These are phyloP conservation scores for Cosmia trapezina DNA, from an alignment of 2,888 invertebrate genomes.

Conservation along the genomic window DNA sequence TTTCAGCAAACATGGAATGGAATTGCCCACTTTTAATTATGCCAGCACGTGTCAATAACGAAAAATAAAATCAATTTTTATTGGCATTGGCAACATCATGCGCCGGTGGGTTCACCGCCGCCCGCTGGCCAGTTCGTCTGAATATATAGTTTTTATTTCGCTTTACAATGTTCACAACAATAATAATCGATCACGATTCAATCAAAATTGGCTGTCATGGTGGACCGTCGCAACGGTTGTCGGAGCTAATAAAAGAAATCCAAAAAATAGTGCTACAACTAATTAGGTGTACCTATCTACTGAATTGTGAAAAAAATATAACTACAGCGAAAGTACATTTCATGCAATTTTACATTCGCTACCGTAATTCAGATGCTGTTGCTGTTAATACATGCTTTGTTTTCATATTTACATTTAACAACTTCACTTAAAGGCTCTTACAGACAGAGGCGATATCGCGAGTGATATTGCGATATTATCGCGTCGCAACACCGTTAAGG, in stretches of 20 bases:
- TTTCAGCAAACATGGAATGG: slow-evolving; percentile 10
- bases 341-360: slow-evolving; percentile 15
- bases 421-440: too few species aligned
- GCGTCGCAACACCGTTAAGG: too few species aligned
- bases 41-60: slow-evolving; percentile 68
- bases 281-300: slow-evolving; percentile 6
- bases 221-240: slow-evolving; percentile 16
- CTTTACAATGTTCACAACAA: slow-evolving; percentile 67
- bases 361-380: neutral
- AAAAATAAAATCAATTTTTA: slow-evolving; percentile 72
- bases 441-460: too few species aligned
- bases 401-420: neutral
- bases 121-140: slow-evolving; percentile 59
- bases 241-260: slow-evolving; percentile 15
- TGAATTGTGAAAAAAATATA: neutral
- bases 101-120: slow-evolving; percentile 53
- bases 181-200: slow-evolving; percentile 67
- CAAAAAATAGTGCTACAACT: slow-evolving; percentile 5
- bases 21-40: slow-evolving; percentile 65
- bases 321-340: neutral
- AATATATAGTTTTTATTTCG: slow-evolving; percentile 67
- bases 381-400: neutral
- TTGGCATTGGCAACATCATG: slow-evolving; percentile 67
- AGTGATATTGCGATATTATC: too few species aligned
- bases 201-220: slow-evolving; percentile 59